A percentile compares a stretch with the other conserved stretches of the same genome.
Conservation (phyloP, 2,797 vertebrate genomes). For the Cyprinella venusta region DNA sequence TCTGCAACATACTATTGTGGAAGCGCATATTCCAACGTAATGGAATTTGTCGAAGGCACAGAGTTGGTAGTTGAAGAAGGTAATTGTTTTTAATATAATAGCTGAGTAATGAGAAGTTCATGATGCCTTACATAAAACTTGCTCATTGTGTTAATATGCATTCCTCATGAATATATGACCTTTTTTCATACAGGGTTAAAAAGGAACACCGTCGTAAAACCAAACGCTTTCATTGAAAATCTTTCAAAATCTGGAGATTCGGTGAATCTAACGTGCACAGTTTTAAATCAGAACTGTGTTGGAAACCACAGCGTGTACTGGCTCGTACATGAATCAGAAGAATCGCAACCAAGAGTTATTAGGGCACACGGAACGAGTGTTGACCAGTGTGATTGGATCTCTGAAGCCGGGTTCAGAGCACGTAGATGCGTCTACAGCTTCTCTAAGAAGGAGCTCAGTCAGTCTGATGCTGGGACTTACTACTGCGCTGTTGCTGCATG, state of each 20-base stretch:
- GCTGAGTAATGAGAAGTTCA: background rate
- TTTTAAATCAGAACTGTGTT: constrained; percentile 53
- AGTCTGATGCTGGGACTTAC: constrained; percentile 62
- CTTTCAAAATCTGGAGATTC: constrained; percentile 51
- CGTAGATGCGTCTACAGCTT: constrained; percentile 64
- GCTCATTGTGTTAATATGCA: background rate
- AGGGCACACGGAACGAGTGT: constrained; percentile 40
- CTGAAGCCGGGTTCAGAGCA: background rate
- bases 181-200: constrained; percentile 37
- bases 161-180: background rate
- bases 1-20: constrained; percentile 72
- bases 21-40: constrained; percentile 64
- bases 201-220: constrained; percentile 51
- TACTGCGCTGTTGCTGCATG: constrained; percentile 68
- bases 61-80: constrained; percentile 67
- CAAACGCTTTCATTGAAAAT: constrained; percentile 37
- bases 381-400: constrained; percentile 40
- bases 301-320: constrained; percentile 63
- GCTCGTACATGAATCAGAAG: constrained; percentile 59
- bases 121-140: background rate
- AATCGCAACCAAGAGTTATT: constrained; percentile 56
- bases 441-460: constrained; percentile 56
- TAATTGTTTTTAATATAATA: background rate
- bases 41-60: constrained; percentile 68
- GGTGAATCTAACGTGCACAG: constrained; percentile 63